phyloP scores from a whole-genome alignment of 2,888 invertebrate genomes.

The Leucophenga montana region DNA sequence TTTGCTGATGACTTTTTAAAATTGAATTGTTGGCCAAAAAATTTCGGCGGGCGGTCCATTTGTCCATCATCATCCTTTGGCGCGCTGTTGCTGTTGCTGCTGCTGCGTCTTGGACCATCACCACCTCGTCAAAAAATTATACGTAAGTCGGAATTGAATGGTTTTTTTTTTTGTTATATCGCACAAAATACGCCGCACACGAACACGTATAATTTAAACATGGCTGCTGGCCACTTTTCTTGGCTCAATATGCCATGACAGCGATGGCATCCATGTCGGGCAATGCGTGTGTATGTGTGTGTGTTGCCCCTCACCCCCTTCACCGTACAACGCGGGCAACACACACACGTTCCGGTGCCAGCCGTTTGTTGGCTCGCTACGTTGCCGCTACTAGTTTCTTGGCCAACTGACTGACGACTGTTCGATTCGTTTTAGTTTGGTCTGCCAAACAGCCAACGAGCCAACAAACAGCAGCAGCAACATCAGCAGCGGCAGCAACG shows the following conservation, averaged over 20 bases:
- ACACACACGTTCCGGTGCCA: conserved; percentile 55
- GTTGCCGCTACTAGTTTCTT: conserved; percentile 69
- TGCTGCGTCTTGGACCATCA: conserved; percentile 54
- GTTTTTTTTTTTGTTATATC: conserved; percentile 36
- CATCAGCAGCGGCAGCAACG: conserved; percentile 34
- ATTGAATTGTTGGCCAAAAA: conserved; percentile 57
- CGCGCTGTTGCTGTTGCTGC: conserved; percentile 26
- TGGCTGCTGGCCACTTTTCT: conserved; percentile 59
- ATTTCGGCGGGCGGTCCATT: conserved; percentile 31
- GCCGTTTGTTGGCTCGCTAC: conserved; percentile 65
- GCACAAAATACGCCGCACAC: conserved; percentile 20
- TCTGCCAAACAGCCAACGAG: conserved; percentile 63
- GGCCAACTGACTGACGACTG: conserved; percentile 72
- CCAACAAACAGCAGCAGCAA: conserved; percentile 56
- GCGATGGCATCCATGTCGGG: background rate
- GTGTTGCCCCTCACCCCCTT: conserved; percentile 36
- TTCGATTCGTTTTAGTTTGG: conserved; percentile 53
- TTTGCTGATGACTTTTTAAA: conserved; percentile 47
- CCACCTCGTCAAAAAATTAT: conserved; percentile 43
- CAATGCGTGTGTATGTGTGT: conserved; percentile 24
- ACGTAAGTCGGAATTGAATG: conserved; percentile 3
- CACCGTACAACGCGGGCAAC: conserved; percentile 37
- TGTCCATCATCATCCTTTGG: conserved; percentile 49
- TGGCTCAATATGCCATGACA: conserved; percentile 43
- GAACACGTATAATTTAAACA: conserved; percentile 16